phyloP scores from a whole-genome alignment of 92 coral and sea anemone species.

The Phenganax marumi region DNA sequence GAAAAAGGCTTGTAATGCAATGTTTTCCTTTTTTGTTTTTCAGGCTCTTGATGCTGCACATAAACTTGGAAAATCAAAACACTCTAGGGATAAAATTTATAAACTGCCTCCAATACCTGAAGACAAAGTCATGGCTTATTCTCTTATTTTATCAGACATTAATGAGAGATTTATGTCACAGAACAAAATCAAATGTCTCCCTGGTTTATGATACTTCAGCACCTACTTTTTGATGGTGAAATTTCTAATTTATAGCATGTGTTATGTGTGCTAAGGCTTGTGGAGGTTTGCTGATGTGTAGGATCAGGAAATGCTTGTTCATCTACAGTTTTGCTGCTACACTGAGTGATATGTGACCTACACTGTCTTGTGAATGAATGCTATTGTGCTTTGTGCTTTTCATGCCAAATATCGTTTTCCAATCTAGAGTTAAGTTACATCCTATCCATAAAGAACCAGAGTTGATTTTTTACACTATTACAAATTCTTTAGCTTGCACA shows the following conservation, averaged over 20 bases:
- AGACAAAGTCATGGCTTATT: slow-evolving; percentile 82
- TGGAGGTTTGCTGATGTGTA: background rate
- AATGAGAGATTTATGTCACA: slow-evolving; percentile 91
- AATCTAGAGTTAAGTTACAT: too few relatives aligned
- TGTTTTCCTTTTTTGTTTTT: slow-evolving; percentile 31
- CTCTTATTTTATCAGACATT: slow-evolving; percentile 79
- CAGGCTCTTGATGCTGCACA: slow-evolving; percentile 47
- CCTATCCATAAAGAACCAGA: too few relatives aligned
- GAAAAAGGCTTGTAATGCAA: background rate
- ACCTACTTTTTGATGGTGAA: background rate
- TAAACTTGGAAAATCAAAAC: slow-evolving; percentile 87
- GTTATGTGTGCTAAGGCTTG: background rate
- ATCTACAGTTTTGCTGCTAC: too few relatives aligned
- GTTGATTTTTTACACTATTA: too few relatives aligned
- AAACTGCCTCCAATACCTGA: slow-evolving; percentile 77
- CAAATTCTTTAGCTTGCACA: too few relatives aligned
- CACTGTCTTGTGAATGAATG: too few relatives aligned
- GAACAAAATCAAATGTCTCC: slow-evolving; percentile 75
- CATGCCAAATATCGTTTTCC: too few relatives aligned
- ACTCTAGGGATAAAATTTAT: slow-evolving; percentile 72
- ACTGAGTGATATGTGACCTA: too few relatives aligned
- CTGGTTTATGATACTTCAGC: slow-evolving; percentile 14
- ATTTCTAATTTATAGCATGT: background rate
- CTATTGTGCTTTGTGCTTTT: too few relatives aligned
- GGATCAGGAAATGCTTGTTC: too few relatives aligned